These are phyloP conservation scores for Arizona elegans DNA, from an alignment of 2,113 vertebrate genomes.

Conservation along the genomic window DNA sequence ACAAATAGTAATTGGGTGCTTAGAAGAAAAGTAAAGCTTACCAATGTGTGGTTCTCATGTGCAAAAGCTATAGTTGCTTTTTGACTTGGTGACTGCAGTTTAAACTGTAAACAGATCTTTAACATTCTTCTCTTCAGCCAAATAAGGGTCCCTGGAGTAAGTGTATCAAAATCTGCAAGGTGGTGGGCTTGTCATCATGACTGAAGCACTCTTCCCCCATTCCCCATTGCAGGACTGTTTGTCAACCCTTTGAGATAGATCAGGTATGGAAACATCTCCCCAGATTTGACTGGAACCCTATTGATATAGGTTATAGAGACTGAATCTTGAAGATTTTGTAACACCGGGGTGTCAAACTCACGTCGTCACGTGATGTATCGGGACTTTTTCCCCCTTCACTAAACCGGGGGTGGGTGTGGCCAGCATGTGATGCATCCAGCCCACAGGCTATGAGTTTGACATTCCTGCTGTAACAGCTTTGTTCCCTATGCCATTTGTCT, in stretches of 20 bases:
- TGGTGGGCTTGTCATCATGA: neutral
- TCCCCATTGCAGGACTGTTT: neutral
- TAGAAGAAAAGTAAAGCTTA: neutral
- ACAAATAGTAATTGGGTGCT: neutral
- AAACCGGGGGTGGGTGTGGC: no score
- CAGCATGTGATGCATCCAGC: no score
- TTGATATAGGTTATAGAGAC: neutral
- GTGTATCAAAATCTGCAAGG: neutral
- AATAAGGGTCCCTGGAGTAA: neutral
- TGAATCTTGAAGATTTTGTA: neutral
- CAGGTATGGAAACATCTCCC: neutral
- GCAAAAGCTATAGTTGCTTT: neutral
- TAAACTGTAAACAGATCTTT: neutral
- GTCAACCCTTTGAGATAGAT: neutral
- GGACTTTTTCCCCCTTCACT: no score
- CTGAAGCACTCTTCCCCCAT: neutral
- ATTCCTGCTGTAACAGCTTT: no score
- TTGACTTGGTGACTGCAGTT: neutral
- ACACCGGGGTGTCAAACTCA: no score
- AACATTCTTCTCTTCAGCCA: neutral
- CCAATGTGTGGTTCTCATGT: neutral
- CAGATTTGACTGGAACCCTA: neutral
- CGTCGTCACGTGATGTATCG: no score
- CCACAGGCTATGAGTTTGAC: no score
- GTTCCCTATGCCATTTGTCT: no score